Percentiles rank a stretch among this genome's conserved stretches.
Evolutionary conservation across 2,113 vertebrate genomes (phyloP).

Genomic region (Embiotoca jacksoni): DNA sequence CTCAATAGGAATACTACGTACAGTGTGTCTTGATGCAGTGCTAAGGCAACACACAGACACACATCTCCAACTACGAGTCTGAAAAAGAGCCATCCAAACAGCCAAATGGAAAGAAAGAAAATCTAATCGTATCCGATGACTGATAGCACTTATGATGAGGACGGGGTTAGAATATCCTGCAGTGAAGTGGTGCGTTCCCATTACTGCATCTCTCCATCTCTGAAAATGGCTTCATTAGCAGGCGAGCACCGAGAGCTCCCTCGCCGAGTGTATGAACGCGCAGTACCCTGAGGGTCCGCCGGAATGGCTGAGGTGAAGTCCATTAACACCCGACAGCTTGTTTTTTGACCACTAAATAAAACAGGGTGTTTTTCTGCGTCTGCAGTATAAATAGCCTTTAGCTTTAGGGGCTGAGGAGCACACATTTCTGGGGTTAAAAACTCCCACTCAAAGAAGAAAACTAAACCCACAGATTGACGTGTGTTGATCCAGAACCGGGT

Average conservation of each 20-base stretch:
- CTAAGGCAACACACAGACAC: background rate
- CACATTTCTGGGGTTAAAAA: constrained; percentile 14
- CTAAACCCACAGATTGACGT: constrained; percentile 5
- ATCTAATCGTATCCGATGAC: constrained; percentile 69
- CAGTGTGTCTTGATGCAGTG: background rate
- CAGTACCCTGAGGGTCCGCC: constrained; percentile 67
- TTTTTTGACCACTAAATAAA: constrained; percentile 82
- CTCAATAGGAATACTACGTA: background rate
- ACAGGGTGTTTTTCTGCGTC: constrained; percentile 64
- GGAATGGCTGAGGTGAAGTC: constrained; percentile 77
- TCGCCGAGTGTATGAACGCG: constrained; percentile 52
- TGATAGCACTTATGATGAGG: constrained; percentile 76
- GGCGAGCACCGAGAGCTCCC: constrained; percentile 67
- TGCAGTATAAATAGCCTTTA: constrained; percentile 66
- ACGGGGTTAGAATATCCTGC: constrained; percentile 76
- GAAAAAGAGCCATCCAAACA: constrained; percentile 5
- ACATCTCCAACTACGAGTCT: background rate
- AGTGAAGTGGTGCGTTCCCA: constrained; percentile 75
- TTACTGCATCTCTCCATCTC: constrained; percentile 74
- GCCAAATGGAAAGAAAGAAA: constrained; percentile 35
- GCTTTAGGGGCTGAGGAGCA: background rate
- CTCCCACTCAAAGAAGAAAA: constrained; percentile 22
- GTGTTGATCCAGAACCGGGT: constrained; percentile 21
- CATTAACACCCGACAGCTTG: constrained; percentile 77
- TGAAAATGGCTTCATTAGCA: constrained; percentile 79